Evolutionary conservation across 2,888 invertebrate genomes (phyloP).

Genomic region (Eulithis testata): DNA sequence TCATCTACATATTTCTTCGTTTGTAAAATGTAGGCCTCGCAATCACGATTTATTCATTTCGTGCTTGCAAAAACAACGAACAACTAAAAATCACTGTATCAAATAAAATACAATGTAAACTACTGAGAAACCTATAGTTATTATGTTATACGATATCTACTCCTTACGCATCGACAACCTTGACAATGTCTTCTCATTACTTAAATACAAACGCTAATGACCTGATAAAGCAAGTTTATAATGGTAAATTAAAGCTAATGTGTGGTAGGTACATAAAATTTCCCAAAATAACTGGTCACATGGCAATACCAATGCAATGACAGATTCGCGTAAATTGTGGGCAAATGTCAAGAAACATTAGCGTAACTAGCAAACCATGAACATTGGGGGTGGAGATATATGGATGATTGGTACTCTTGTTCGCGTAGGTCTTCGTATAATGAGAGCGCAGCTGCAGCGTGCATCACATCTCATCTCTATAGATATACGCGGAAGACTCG

Average conservation of each 20-base stretch:
- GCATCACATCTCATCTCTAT: constrained; percentile 46
- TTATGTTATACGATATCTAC: constrained; percentile 24
- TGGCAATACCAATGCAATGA: constrained; percentile 25
- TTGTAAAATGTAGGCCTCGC: constrained; percentile 42
- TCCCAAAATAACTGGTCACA: constrained; percentile 29
- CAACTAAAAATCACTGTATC: constrained; percentile 17
- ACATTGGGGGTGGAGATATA: constrained; percentile 61
- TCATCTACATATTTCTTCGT: constrained; percentile 63
- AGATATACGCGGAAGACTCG: constrained; percentile 34
- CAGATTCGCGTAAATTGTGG: constrained; percentile 39
- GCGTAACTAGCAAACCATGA: constrained; percentile 46
- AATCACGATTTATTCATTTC: constrained; percentile 33
- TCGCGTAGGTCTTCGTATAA: constrained; percentile 51
- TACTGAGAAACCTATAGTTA: background rate
- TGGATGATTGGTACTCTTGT: constrained; percentile 50
- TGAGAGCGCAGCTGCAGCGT: constrained; percentile 53
- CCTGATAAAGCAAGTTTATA: constrained; percentile 41
- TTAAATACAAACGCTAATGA: constrained; percentile 72
- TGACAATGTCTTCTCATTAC: constrained; percentile 62
- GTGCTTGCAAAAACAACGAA: constrained; percentile 23
- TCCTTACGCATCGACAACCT: constrained; percentile 54
- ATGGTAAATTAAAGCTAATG: constrained; percentile 16
- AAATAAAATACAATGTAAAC: constrained; percentile 1
- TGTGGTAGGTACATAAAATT: constrained; percentile 19
- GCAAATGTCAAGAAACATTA: constrained; percentile 37